phyloP scores from a whole-genome alignment of 2,888 invertebrate genomes.

The Stenchaetothrips biformis region DNA sequence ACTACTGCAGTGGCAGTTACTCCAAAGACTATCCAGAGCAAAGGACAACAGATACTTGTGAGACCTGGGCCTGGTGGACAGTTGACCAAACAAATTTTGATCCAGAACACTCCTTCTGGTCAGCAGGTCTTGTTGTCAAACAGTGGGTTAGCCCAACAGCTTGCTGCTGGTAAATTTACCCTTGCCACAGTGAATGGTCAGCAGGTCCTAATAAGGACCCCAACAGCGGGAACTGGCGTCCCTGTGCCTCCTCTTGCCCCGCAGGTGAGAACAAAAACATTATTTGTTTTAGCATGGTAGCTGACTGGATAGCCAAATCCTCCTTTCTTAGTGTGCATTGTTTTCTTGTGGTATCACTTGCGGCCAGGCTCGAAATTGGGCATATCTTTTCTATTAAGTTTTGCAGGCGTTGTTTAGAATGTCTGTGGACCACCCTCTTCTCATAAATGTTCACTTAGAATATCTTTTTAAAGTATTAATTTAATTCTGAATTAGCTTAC shows the following conservation, averaged over 20 bases:
- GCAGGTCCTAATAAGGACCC: slow-evolving; percentile 73
- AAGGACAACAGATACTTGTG: slow-evolving; percentile 36
- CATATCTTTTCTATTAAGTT: neutral
- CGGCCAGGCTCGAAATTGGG: neutral
- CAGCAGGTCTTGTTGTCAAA: slow-evolving; percentile 62
- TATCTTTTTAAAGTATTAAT: neutral
- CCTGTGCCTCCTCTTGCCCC: neutral
- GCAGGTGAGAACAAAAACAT: neutral
- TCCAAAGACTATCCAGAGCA: slow-evolving; percentile 38
- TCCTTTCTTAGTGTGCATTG: neutral
- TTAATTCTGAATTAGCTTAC: neutral
- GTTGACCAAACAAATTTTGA: slow-evolving; percentile 25
- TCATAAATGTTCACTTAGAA: neutral
- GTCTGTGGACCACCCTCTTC: neutral
- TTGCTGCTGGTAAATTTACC: slow-evolving; percentile 77
- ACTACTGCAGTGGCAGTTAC: slow-evolving; percentile 38
- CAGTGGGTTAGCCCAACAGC: slow-evolving; percentile 72
- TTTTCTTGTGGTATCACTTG: neutral
- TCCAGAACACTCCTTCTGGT: slow-evolving; percentile 42
- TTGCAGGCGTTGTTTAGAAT: neutral
- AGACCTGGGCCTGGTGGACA: slow-evolving; percentile 31
- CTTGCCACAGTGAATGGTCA: slow-evolving; percentile 80
- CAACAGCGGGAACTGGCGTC: slow-evolving; percentile 41
- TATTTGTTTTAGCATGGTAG: neutral
- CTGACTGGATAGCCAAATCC: neutral